These are phyloP conservation scores for Cynopterus brachyotis DNA, from an alignment of 2,113 vertebrate genomes.

Conservation along the genomic window DNA sequence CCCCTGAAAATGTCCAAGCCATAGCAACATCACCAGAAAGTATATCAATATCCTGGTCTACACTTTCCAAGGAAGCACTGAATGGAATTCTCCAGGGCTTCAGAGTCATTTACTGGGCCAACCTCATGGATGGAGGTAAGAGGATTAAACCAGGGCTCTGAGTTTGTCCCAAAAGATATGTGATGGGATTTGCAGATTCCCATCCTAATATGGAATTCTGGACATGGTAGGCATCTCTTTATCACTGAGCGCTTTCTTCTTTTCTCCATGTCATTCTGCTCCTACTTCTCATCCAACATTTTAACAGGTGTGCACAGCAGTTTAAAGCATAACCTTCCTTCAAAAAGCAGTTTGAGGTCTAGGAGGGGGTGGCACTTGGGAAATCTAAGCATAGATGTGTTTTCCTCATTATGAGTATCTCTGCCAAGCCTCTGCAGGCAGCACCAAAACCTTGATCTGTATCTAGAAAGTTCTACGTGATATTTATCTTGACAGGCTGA, in stretches of 20 bases:
- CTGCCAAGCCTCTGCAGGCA: neutral
- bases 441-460: neutral
- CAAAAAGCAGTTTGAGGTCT: neutral
- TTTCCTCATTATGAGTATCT: neutral
- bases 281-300: too few relatives aligned
- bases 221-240: accelerated
- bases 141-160: accelerated
- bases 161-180: accelerated
- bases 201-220: neutral
- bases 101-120: conserved; percentile 98
- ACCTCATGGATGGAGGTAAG: conserved; percentile 97
- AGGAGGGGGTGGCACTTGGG: too few relatives aligned
- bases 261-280: neutral
- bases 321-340: neutral
- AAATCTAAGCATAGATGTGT: neutral
- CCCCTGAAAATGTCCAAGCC: conserved; percentile 97
- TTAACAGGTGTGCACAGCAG: neutral
- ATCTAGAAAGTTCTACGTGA: neutral
- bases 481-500: neutral
- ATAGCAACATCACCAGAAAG: conserved; percentile 96
- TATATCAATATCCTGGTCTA: conserved; percentile 97
- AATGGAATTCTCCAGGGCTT: conserved; percentile 98
- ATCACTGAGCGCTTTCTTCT: neutral
- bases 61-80: conserved; percentile 92
- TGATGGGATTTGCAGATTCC: accelerated